phyloP scores from a whole-genome alignment of 2,888 invertebrate genomes.

The Yponomeuta plumbellus region DNA sequence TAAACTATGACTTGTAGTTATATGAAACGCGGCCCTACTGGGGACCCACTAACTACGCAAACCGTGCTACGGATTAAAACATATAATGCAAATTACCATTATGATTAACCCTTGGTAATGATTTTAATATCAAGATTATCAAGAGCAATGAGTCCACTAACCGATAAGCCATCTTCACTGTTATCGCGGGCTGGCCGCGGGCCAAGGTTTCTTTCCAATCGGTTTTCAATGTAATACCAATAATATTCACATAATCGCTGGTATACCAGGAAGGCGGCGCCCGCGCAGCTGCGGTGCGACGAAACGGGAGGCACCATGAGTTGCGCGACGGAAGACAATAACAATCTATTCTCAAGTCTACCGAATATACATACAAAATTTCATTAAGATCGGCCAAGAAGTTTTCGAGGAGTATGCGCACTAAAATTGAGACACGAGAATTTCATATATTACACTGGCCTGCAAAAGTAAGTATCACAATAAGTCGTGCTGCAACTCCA shows the following conservation, averaged over 20 bases:
- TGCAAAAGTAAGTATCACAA: too few species aligned
- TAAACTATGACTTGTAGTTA: too few species aligned
- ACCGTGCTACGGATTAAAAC: not conserved
- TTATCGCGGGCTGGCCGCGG: too few species aligned
- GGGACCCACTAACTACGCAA: not conserved
- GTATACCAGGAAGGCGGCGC: not conserved
- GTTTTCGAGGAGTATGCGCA: too few species aligned
- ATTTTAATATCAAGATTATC: not conserved
- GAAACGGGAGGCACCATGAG: not conserved
- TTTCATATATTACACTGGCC: too few species aligned
- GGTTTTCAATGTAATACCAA: not conserved
- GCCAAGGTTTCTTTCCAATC: not conserved
- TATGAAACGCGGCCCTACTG: too few species aligned
- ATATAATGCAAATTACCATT: not conserved
- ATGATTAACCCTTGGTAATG: not conserved
- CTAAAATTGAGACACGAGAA: too few species aligned
- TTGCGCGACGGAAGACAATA: not conserved
- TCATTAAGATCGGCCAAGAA: too few species aligned
- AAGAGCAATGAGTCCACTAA: not conserved
- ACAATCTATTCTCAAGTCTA: too few species aligned
- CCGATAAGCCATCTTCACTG: not conserved
- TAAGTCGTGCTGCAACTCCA: too few species aligned
- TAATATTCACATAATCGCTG: not conserved
- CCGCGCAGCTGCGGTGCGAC: not conserved
- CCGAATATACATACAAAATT: too few species aligned